Conservation (phyloP, 2,888 invertebrate species). For the Ophonus ardosiacus region DNA sequence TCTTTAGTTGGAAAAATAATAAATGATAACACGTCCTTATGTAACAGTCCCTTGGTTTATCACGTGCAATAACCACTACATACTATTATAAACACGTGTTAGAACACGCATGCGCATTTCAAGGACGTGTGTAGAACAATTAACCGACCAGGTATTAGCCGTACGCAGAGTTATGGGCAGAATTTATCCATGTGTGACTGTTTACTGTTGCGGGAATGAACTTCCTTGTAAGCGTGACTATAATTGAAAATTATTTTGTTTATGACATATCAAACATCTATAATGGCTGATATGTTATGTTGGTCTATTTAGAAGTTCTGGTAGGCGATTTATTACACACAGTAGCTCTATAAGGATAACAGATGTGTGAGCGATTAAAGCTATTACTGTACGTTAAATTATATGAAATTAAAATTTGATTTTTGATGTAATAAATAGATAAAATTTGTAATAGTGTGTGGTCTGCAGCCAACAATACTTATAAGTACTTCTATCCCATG, state of each 20-base stretch:
- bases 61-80: conserved; percentile 16
- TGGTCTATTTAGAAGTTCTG: neutral
- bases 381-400: neutral
- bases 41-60: conserved; percentile 46
- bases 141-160: conserved; percentile 52
- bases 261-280: conserved; percentile 25
- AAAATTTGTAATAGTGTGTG: too few species aligned
- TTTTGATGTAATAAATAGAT: too few species aligned
- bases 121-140: conserved; percentile 59
- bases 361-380: neutral
- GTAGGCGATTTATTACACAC: neutral
- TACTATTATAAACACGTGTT: conserved; percentile 13
- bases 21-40: conserved; percentile 37
- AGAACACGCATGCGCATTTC: conserved; percentile 48
- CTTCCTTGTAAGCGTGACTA: conserved; percentile 45
- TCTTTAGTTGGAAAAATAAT: conserved; percentile 3
- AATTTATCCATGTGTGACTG: conserved; percentile 33
- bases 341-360: neutral
- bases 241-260: conserved; percentile 32
- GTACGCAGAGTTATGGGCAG: conserved; percentile 43
- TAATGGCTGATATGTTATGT: neutral
- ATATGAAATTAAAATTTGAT: neutral
- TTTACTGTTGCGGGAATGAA: conserved; percentile 44
- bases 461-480: too few species aligned
- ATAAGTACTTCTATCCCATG: too few species aligned